Evolutionary conservation across 2,113 vertebrate genomes (phyloP).

Genomic region (Peucedramus taeniatus): DNA sequence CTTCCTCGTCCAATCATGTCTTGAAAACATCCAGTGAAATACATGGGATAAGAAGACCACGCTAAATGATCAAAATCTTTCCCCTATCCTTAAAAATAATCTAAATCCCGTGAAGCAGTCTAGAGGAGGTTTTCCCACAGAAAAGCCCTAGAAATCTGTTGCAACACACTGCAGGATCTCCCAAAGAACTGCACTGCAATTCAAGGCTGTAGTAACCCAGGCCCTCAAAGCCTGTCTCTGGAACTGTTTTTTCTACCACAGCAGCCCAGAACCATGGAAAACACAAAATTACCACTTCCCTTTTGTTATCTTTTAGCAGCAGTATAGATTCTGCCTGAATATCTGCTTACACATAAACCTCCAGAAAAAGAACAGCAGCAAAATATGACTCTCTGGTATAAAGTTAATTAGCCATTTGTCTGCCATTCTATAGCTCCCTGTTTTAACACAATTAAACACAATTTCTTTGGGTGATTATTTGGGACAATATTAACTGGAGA

Average conservation of each 20-base stretch:
- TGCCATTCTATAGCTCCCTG: background rate
- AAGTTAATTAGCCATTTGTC: background rate
- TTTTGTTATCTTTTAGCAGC: background rate
- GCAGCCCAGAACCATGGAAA: background rate
- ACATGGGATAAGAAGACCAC: background rate
- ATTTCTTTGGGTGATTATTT: background rate
- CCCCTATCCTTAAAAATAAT: background rate
- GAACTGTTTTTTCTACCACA: background rate
- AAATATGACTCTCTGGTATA: background rate
- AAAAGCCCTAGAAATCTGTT: background rate
- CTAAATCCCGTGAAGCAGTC: background rate
- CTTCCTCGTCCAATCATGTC: background rate
- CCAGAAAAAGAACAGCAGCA: background rate
- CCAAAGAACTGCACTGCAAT: background rate
- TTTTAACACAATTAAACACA: background rate
- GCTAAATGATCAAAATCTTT: background rate
- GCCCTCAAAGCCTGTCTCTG: background rate
- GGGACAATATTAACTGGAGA: background rate
- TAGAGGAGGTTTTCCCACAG: background rate
- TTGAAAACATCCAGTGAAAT: background rate
- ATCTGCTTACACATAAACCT: background rate
- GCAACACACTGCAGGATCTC: background rate
- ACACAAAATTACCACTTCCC: background rate
- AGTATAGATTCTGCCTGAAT: background rate
- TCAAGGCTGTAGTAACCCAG: background rate